These are phyloP conservation scores for Ctenodactylus gundi DNA, from an alignment of 2,113 vertebrate species.

Conservation along the genomic window DNA sequence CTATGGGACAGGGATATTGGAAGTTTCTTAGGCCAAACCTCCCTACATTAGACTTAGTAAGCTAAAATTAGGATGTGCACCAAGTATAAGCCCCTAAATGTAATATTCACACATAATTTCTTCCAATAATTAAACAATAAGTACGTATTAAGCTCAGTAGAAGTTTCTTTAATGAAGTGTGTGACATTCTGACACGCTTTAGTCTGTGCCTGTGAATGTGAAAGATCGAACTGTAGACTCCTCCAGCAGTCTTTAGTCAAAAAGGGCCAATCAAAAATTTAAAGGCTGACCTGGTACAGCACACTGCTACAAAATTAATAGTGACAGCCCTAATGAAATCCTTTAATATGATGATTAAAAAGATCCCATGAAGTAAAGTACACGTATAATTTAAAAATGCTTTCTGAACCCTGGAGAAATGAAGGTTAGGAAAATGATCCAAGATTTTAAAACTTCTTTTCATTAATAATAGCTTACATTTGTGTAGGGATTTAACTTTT, in stretches of 20 bases:
- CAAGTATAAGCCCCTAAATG: background rate
- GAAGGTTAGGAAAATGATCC: slow-evolving; percentile 38
- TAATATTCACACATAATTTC: slow-evolving; percentile 56
- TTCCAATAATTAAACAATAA: slow-evolving; percentile 58
- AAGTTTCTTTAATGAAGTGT: slow-evolving; percentile 59
- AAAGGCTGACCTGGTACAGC: slow-evolving; percentile 52
- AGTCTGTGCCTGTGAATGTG: background rate
- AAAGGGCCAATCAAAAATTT: slow-evolving; percentile 66
- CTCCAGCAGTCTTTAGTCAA: slow-evolving; percentile 53
- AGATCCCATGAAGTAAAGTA: slow-evolving; percentile 25
- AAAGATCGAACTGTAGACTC: slow-evolving; percentile 47
- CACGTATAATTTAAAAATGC: slow-evolving; percentile 45
- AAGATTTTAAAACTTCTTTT: slow-evolving; percentile 34
- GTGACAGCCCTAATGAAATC: slow-evolving; percentile 41
- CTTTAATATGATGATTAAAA: slow-evolving; percentile 51
- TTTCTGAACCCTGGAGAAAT: slow-evolving; percentile 47
- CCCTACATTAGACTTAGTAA: background rate
- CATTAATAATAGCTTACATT: background rate
- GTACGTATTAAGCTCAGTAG: slow-evolving; percentile 17
- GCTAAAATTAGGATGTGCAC: background rate
- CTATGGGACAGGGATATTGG: background rate
- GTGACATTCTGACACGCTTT: slow-evolving; percentile 45
- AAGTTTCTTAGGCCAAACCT: background rate
- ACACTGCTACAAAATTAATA: slow-evolving; percentile 60
- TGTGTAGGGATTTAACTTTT: slow-evolving; percentile 28